Evolutionary conservation across 2,888 invertebrate species (phyloP), one percentile per base, ranked within the genome.

Genomic region (Mythimna lalbum): DNA sequence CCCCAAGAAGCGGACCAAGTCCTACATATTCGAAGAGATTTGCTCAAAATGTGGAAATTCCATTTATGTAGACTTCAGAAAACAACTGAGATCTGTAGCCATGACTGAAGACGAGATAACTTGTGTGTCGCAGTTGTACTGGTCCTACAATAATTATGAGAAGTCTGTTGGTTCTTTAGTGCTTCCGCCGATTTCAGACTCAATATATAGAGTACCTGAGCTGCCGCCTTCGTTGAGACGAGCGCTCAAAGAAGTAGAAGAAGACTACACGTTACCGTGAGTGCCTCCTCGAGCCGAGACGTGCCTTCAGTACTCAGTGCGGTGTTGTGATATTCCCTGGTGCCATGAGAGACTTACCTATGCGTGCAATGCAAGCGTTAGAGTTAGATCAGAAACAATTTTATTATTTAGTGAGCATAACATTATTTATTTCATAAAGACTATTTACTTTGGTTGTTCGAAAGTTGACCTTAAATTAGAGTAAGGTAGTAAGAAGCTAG

Each of bases 61-160:
- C 0, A 88, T 90, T n/a, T 89, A 90, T 74, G 88, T 88, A 2
- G 93, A 94, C 73, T 88, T 95, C 39, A 91, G 89, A 57, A 94
- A 93, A 70, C 92, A 95, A 67, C 85, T 95, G 55, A 91, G 90
- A 23, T 85, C 91, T 17, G 92, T 92, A 23, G 87, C 86, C 47
- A 94, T 96, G 95, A 91, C 92, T 1, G 93, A 94, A 19, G 93
- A 93, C 33, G 96, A 96, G 81, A 92, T 95, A 69, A 90, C 87
- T 73, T 84, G 90, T 23, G 93, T 95, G 57, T 92, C 94, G 21
- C 92, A 93, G 69, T 83, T 96, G 69, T 95, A 94, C 77, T 85
- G 92, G 57, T 90, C 95, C 39, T 93, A 90, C 74, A 89, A 82
- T 68, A 90, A 88, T 75, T 95, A 96, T 74, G 94, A 95, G 87